Percentiles rank a stretch among this genome's conserved stretches.
Evolutionary conservation across 2,888 invertebrate genomes (phyloP).

Genomic region (Ennomos quercinarius): DNA sequence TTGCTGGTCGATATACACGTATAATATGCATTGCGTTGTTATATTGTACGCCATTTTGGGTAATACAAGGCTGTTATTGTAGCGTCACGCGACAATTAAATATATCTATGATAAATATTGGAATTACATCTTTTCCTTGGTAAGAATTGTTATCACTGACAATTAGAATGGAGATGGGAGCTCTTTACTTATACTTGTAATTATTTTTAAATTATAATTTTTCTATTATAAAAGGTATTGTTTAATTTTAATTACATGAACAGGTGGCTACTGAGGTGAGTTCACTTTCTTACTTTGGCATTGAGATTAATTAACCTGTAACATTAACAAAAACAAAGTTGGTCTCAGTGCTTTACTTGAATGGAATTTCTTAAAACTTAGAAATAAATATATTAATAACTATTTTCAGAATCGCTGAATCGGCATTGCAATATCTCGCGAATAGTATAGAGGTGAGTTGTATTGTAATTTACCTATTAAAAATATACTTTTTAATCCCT

Average conservation of each 20-base stretch:
- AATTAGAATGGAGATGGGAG: conserved; percentile 60
- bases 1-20: conserved; percentile 60
- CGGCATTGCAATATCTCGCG: too few species aligned
- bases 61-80: conserved; percentile 58
- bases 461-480: too few species aligned
- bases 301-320: conserved; percentile 21
- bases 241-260: conserved; percentile 55
- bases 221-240: conserved; percentile 76
- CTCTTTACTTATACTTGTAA: conserved; percentile 80
- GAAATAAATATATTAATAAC: too few species aligned
- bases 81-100: conserved; percentile 42
- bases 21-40: conserved; percentile 52
- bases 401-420: too few species aligned
- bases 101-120: conserved; percentile 40
- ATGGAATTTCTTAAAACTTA: too few species aligned
- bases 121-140: conserved; percentile 44
- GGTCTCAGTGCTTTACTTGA: too few species aligned
- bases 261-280: conserved; percentile 49
- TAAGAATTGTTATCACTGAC: conserved; percentile 56
- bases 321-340: background rate
- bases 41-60: conserved; percentile 48
- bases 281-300: conserved; percentile 22
- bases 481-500: too few species aligned
- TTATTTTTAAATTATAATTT: conserved; percentile 85
- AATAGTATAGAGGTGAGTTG: too few species aligned